A percentile compares a stretch with the other conserved stretches of the same genome.
Evolutionary conservation across 1,140 invertebrate species (phyloP).

Genomic region (Drosophila kohkoa): DNA sequence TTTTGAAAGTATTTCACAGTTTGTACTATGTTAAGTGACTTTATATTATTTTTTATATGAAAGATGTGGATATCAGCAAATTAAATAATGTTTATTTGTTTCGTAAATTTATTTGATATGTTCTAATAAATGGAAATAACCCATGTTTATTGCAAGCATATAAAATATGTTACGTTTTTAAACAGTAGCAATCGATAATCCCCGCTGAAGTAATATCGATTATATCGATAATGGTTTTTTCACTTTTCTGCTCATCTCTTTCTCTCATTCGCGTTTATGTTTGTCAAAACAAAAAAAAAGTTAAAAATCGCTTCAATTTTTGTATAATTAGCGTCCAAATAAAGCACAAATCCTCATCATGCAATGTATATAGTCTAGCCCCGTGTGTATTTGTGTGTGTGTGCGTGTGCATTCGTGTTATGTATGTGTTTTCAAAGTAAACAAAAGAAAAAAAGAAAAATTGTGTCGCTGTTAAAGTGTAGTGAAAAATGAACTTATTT

Average conservation of each 20-base stretch:
- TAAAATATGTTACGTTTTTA: neutral
- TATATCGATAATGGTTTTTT: conserved; percentile 9
- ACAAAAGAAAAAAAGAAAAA: conserved; percentile 23
- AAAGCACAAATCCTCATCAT: conserved; percentile 15
- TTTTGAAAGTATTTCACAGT: no score
- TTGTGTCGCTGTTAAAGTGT: conserved; percentile 10
- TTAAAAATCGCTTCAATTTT: conserved; percentile 45
- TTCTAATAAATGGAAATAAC: no score
- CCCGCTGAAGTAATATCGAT: conserved; percentile 21
- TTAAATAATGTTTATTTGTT: no score
- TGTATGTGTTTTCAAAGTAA: conserved; percentile 1
- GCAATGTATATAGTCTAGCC: conserved; percentile 32
- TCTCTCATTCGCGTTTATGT: conserved; percentile 64
- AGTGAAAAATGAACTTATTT: conserved; percentile 54
- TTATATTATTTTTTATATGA: no score
- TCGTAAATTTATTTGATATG: no score
- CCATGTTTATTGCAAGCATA: no score
- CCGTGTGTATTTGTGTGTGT: conserved; percentile 19
- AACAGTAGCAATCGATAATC: conserved; percentile 20
- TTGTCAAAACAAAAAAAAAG: conserved; percentile 76
- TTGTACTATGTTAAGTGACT: no score
- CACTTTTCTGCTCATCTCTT: conserved; percentile 34
- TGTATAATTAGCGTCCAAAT: conserved; percentile 40
- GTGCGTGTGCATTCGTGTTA: conserved; percentile 26
- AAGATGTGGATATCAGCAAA: no score